Evolutionary conservation across 2,113 vertebrate genomes (phyloP).

Genomic region (Xiphophorus couchianus): DNA sequence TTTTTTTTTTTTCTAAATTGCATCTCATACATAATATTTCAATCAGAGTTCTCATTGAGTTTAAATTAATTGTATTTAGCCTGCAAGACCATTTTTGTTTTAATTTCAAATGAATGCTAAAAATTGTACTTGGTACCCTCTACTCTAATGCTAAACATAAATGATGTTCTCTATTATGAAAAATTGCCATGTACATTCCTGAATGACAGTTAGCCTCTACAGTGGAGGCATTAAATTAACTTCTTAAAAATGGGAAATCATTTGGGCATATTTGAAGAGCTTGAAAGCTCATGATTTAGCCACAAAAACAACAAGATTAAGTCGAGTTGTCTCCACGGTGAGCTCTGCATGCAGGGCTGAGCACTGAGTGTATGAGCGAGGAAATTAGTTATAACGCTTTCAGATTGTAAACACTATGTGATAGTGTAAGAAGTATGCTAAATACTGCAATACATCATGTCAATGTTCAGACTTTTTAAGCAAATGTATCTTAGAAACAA

Average conservation of each 20-base stretch:
- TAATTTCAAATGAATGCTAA: neutral
- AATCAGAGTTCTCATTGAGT: no score
- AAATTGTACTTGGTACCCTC: neutral
- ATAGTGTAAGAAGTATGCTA: no score
- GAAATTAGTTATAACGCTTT: no score
- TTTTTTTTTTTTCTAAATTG: neutral
- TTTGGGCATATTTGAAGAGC: neutral
- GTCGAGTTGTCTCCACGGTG: neutral
- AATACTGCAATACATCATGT: no score
- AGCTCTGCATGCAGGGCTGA: no score
- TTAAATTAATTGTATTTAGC: neutral
- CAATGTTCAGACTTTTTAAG: no score
- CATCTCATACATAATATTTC: neutral
- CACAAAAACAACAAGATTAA: neutral
- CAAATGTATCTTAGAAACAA: no score
- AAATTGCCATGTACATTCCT: neutral
- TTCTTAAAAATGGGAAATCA: no score
- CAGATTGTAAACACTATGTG: no score
- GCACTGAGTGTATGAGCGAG: no score
- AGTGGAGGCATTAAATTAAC: no score
- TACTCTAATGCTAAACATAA: conserved; percentile 2
- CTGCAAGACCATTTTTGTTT: neutral
- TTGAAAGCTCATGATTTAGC: neutral
- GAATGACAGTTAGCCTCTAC: neutral
- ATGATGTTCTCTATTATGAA: neutral